Evolutionary conservation across 1,140 invertebrate genomes (phyloP).

Genomic region (Microvelia longipes): DNA sequence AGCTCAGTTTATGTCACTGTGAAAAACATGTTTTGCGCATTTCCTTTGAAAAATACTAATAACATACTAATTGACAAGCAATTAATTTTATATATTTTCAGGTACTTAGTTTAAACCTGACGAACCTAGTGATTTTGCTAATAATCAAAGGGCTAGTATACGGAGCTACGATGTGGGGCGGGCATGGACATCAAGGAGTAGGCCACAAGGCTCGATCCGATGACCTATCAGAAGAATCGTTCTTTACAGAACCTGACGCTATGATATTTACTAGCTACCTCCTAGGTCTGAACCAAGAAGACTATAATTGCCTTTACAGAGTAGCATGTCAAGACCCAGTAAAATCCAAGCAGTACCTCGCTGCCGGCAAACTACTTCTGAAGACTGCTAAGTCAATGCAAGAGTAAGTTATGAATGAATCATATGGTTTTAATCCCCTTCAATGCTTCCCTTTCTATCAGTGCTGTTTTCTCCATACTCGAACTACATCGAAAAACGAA

Average conservation of each 20-base stretch:
- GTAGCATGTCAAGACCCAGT: conserved; percentile 56
- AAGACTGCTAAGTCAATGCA: conserved; percentile 50
- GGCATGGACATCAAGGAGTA: conserved; percentile 34
- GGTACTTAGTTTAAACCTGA: conserved; percentile 67
- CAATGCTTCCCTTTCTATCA: no score
- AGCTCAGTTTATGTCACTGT: no score
- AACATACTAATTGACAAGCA: no score
- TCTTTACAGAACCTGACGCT: conserved; percentile 47
- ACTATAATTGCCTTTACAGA: conserved; percentile 53
- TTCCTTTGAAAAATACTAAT: no score
- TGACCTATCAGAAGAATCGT: conserved; percentile 24
- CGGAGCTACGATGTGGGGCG: conserved; percentile 58
- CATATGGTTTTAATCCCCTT: conserved; percentile 4
- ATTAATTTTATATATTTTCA: conserved; percentile 31
- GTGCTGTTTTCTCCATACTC: no score
- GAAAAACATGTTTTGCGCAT: no score
- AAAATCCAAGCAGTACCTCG: conserved; percentile 52
- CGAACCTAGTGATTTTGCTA: conserved; percentile 60
- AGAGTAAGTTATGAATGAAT: conserved; percentile 38
- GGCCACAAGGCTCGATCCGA: conserved; percentile 32
- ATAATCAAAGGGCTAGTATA: conserved; percentile 66
- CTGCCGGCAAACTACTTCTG: conserved; percentile 53
- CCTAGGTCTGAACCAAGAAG: conserved; percentile 42
- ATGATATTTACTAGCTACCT: conserved; percentile 50
- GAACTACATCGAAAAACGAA: no score